Conservation (phyloP, 92 coral and sea anemone species). For the Anthopleura xanthogrammica region DNA sequence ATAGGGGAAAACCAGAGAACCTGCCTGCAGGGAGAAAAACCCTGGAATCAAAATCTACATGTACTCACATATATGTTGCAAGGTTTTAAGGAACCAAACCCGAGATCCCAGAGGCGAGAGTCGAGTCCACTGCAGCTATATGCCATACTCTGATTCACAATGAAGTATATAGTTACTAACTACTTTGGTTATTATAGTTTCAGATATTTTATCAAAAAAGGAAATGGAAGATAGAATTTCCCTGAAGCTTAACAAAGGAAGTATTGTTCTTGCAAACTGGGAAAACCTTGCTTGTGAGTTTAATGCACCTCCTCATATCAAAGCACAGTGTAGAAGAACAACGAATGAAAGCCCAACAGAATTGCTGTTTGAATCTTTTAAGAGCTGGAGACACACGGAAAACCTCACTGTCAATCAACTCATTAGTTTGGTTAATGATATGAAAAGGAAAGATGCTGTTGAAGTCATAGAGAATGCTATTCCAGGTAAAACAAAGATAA, state of each 20-base stretch:
- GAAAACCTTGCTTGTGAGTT: slow-evolving; percentile 29
- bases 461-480: slow-evolving; percentile 22
- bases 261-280: slow-evolving; percentile 20
- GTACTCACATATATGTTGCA: no score
- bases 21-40: no score
- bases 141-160: no score
- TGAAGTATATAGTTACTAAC: not conserved
- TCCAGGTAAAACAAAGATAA: slow-evolving; percentile 6
- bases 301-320: slow-evolving; percentile 25
- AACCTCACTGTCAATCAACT: slow-evolving; percentile 31
- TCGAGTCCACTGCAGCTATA: no score
- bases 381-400: slow-evolving; percentile 12
- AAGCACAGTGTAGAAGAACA: slow-evolving; percentile 7
- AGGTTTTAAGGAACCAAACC: no score
- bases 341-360: slow-evolving; percentile 29
- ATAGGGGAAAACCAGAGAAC: no score
- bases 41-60: no score
- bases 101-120: no score
- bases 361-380: slow-evolving; percentile 19
- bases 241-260: not conserved
- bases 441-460: slow-evolving; percentile 50
- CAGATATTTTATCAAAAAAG: slow-evolving; percentile 9
- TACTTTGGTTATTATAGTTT: not conserved
- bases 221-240: not conserved
- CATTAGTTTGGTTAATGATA: not conserved